phyloP scores from a whole-genome alignment of 2,888 invertebrate species.

The Drosophila picticornis region DNA sequence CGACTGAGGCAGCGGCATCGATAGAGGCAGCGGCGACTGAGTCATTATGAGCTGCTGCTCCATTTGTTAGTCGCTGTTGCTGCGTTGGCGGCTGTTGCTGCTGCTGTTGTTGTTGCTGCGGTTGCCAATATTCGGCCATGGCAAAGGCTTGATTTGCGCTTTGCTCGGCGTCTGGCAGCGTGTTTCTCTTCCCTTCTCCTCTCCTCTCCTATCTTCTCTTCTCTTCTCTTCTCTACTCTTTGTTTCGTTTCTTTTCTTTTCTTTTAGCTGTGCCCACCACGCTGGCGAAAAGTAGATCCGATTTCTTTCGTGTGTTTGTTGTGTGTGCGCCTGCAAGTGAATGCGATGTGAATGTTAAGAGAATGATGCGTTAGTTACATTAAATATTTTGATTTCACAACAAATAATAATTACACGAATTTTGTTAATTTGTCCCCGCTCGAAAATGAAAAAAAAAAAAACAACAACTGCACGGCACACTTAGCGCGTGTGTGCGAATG shows the following conservation, averaged over 20 bases:
- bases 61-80: slow-evolving; percentile 29
- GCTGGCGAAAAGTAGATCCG: slow-evolving; percentile 60
- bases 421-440: slow-evolving; percentile 45
- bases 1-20: slow-evolving; percentile 2
- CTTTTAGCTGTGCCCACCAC: slow-evolving; percentile 51
- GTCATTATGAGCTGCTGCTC: slow-evolving; percentile 19
- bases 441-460: slow-evolving; percentile 34
- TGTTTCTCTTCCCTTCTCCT: slow-evolving; percentile 19
- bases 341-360: slow-evolving; percentile 14
- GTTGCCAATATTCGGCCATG: slow-evolving; percentile 72
- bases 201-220: slow-evolving; percentile 35
- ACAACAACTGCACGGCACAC: slow-evolving; percentile 48
- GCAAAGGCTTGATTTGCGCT: slow-evolving; percentile 18
- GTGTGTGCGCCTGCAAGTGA: slow-evolving; percentile 33
- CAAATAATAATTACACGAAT: slow-evolving; percentile 53
- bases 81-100: slow-evolving; percentile 9
- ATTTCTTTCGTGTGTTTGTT: slow-evolving; percentile 14
- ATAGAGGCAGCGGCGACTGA: slow-evolving; percentile 23
- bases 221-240: slow-evolving; percentile 48
- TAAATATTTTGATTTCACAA: slow-evolving; percentile 52
- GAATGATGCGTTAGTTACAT: slow-evolving; percentile 1
- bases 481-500: slow-evolving; percentile 52
- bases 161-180: slow-evolving; percentile 32
- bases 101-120: slow-evolving; percentile 33
- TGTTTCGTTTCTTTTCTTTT: slow-evolving; percentile 56